Conservation (phyloP, 2,113 vertebrate species). For the Zosterops borbonicus region DNA sequence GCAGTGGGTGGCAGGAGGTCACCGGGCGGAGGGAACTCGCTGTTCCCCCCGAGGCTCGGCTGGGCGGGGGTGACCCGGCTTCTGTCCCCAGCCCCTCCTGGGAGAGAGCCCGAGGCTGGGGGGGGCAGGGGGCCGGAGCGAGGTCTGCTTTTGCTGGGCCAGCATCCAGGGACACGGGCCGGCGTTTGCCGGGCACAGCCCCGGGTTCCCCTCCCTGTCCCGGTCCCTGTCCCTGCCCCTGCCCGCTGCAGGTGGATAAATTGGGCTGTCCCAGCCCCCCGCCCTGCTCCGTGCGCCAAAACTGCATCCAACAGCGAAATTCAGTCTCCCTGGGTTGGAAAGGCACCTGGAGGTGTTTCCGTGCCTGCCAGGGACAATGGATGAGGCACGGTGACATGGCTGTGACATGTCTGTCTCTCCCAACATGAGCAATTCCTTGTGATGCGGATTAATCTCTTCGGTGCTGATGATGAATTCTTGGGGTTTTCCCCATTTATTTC, state of each 20-base stretch:
- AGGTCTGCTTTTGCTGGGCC: not conserved
- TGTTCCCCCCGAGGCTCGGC: not conserved
- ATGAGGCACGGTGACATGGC: fast-evolving
- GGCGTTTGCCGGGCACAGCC: not conserved
- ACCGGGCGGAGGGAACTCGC: not conserved
- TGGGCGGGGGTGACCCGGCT: not conserved
- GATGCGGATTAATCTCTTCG: not conserved
- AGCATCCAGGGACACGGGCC: fast-evolving
- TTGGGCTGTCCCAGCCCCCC: not conserved
- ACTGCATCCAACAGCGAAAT: fast-evolving
- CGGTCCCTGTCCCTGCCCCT: not conserved
- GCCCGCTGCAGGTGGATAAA: not conserved
- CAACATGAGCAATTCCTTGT: not conserved
- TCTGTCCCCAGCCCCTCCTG: not conserved
- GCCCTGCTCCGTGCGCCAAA: not conserved
- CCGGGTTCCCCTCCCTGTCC: fast-evolving
- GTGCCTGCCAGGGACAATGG: not conserved
- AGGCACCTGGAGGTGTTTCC: not conserved
- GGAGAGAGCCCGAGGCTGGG: not conserved
- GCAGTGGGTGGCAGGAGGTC: not conserved
- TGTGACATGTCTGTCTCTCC: not conserved
- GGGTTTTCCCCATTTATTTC: not conserved
- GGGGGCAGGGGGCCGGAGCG: not conserved
- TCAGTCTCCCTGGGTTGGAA: not conserved
- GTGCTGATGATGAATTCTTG: not conserved